A percentile compares a stretch with the other conserved stretches of the same genome.
These are phyloP conservation scores for Eurytoma adleriae DNA, from an alignment of 2,888 invertebrate species.

Conservation along the genomic window DNA sequence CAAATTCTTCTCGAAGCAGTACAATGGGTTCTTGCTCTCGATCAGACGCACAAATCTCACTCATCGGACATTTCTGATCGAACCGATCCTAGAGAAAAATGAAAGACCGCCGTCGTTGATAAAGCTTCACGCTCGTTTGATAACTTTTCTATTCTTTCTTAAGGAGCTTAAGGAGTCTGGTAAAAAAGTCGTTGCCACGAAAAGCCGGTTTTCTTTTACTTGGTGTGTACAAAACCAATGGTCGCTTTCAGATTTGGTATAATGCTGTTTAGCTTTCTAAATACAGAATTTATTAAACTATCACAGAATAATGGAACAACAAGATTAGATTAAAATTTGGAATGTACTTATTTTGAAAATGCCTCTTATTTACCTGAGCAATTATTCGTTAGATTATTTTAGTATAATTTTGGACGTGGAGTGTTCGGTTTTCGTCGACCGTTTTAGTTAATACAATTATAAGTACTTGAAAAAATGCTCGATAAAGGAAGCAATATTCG, in stretches of 20 bases:
- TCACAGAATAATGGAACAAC: conserved; percentile 20
- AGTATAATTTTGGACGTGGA: background rate
- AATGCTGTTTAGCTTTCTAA: background rate
- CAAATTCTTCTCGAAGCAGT: too few species aligned
- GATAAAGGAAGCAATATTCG: too few species aligned
- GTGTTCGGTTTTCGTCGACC: background rate
- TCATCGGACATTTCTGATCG: background rate
- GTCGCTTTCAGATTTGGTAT: too few species aligned
- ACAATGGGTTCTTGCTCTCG: too few species aligned
- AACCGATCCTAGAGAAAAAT: conserved; percentile 8
- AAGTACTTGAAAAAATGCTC: too few species aligned
- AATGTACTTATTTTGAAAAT: conserved; percentile 6
- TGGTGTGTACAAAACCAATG: background rate
- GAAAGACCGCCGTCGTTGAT: conserved; percentile 1
- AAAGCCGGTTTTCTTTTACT: background rate
- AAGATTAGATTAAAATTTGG: conserved; percentile 11
- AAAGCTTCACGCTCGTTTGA: background rate
- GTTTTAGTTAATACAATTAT: too few species aligned
- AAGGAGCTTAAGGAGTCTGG: conserved; percentile 29
- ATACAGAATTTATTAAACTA: conserved; percentile 24
- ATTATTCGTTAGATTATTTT: background rate
- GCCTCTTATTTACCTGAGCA: background rate
- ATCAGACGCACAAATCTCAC: background rate
- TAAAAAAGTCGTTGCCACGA: conserved; percentile 37
- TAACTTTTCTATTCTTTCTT: background rate